These are phyloP conservation scores for Fundulus diaphanus DNA, from an alignment of 2,797 vertebrate species.

Conservation along the genomic window DNA sequence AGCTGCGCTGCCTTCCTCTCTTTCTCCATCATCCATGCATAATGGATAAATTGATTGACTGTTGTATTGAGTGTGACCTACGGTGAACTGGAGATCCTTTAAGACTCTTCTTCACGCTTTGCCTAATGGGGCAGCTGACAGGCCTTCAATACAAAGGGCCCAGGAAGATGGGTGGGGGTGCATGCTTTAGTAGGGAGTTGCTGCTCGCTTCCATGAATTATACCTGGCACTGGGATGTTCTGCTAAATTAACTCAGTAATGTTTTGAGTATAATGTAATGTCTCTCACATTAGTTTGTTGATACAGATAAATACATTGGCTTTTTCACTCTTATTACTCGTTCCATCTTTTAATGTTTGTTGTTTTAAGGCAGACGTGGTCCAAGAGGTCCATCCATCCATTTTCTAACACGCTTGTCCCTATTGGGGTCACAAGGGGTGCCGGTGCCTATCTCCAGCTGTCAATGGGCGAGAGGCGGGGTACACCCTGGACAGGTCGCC, in stretches of 20 bases:
- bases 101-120: neutral
- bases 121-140: neutral
- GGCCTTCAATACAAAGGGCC: neutral
- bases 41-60: neutral
- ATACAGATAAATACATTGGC: neutral
- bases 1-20: neutral
- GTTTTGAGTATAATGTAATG: neutral
- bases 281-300: neutral
- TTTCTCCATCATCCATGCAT: neutral
- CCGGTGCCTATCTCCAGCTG: no score
- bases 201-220: neutral
- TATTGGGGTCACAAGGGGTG: no score
- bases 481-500: no score
- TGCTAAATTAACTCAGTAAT: neutral
- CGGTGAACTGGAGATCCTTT: neutral
- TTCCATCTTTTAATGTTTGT: no score
- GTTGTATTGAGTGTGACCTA: neutral
- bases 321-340: neutral
- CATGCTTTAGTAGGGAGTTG: neutral
- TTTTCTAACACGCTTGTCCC: no score
- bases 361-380: no score
- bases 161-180: neutral
- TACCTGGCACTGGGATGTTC: neutral
- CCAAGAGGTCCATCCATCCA: no score
- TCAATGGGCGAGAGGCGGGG: no score